Base-by-base conservation (phyloP, 2,113 vertebrate genomes). In the Calyptomena viridis region DNA sequence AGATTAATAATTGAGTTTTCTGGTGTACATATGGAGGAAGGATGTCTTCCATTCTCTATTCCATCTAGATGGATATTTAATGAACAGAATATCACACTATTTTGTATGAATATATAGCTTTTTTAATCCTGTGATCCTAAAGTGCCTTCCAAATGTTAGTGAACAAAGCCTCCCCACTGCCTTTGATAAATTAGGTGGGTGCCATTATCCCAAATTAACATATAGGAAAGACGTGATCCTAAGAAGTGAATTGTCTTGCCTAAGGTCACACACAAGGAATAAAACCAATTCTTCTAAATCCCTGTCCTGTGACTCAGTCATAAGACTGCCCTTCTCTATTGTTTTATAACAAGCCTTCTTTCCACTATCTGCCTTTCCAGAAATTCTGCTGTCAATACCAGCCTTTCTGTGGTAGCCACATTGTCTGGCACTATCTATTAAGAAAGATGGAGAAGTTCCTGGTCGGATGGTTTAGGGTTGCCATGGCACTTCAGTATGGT, bases 301-400 rank as follows among this genome's bases (percentile, higher is more conserved):
- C 31, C 33, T 52, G 63, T 64, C 80, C 89, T 89, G 81, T 87
- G 90, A 81, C 60, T 95, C 83, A 78, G 52, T 90, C 90, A 86
- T 62, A 91, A 92, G 94, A 9, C 84, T 79, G 37, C 60, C 37
- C 66, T 89, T 85, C 53, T 79, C 95, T 49, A 87, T 95, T 94
- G 95, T 96, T 92, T 85, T 87, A 64, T 86, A 89, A 79, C 42
- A 83, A 93, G 67, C 35, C 47, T 93, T 60, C 81, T 91, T 97
- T 89, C 77, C 71, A 37, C 87, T 83, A 69, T 83, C 74, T 92
- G 67, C 78, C 37, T 59, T 75, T 89, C 72, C 94, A 95, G 90
- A 87, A 94, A 76, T 86, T 78, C 69, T 87, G 79, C 88, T 84
- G 76, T 78, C 93, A 93, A 30, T 94, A 82, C 66, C 53, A 46